Evolutionary conservation across 1,140 invertebrate genomes (phyloP).

Genomic region (Lepidurus packardi): DNA sequence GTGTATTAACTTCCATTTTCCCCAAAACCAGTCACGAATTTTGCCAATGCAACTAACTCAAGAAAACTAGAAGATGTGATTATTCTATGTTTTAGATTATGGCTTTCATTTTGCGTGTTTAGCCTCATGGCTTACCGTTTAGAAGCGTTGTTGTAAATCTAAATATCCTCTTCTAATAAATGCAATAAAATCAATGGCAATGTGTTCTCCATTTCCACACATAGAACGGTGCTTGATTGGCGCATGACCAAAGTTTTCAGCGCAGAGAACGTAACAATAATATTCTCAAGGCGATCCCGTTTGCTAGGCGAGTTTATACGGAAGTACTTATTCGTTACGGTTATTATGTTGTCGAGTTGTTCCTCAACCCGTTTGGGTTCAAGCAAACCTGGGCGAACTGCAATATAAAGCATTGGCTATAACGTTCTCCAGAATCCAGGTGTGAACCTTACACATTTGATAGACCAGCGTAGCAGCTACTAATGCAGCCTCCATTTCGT

Average conservation of each 20-base stretch:
- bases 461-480: conserved; percentile 19
- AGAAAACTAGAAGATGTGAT: background rate
- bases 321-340: background rate
- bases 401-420: background rate
- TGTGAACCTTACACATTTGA: conserved; percentile 12
- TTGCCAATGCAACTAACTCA: background rate
- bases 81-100: background rate
- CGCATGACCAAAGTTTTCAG: background rate
- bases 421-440: background rate
- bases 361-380: conserved; percentile 19
- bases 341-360: background rate
- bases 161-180: conserved; percentile 27
- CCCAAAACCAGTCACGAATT: background rate
- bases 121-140: background rate
- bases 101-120: background rate
- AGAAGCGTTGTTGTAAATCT: background rate
- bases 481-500: conserved; percentile 21
- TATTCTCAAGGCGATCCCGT: background rate
- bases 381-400: conserved; percentile 17
- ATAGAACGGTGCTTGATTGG: background rate
- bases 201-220: background rate
- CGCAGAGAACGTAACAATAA: conserved; percentile 16
- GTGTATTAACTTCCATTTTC: background rate
- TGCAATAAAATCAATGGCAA: conserved; percentile 4
- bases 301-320: background rate